Evolutionary conservation across 2,113 vertebrate genomes (phyloP).

Genomic region (Mesoclemmys tuberculata): DNA sequence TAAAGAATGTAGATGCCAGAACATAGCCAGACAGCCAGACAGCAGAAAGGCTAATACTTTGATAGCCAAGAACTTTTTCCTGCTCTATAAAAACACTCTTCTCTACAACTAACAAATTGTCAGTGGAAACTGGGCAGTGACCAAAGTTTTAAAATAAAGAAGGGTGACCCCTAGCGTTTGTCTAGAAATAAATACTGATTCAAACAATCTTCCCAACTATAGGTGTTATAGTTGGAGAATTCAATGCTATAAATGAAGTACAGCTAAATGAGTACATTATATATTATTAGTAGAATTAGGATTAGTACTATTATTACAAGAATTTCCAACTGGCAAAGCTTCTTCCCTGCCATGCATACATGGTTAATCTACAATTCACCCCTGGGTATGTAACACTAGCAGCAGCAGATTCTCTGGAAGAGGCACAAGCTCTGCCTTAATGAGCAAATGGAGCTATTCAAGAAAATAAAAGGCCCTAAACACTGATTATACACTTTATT

Average conservation of each 20-base stretch:
- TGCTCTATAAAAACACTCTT: slow-evolving; percentile 23
- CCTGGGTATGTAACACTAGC: slow-evolving; percentile 10
- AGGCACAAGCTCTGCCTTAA: slow-evolving; percentile 30
- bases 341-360: background rate
- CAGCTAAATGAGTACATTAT: background rate
- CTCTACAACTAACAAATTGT: slow-evolving; percentile 35
- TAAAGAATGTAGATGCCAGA: background rate
- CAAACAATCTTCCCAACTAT: background rate
- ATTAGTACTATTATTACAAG: background rate
- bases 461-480: slow-evolving; percentile 52
- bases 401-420: background rate
- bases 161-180: slow-evolving; percentile 56
- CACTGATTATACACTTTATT: slow-evolving; percentile 22
- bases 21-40: background rate
- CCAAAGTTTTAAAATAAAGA: slow-evolving; percentile 46
- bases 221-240: background rate
- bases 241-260: background rate
- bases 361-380: slow-evolving; percentile 21
- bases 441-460: slow-evolving; percentile 47
- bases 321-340: background rate
- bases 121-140: background rate
- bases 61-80: background rate
- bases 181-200: slow-evolving; percentile 26
- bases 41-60: slow-evolving; percentile 32
- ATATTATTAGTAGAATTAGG: background rate